Conservation (phyloP, 1,140 invertebrate species). For the Lordiphosa mommai region DNA sequence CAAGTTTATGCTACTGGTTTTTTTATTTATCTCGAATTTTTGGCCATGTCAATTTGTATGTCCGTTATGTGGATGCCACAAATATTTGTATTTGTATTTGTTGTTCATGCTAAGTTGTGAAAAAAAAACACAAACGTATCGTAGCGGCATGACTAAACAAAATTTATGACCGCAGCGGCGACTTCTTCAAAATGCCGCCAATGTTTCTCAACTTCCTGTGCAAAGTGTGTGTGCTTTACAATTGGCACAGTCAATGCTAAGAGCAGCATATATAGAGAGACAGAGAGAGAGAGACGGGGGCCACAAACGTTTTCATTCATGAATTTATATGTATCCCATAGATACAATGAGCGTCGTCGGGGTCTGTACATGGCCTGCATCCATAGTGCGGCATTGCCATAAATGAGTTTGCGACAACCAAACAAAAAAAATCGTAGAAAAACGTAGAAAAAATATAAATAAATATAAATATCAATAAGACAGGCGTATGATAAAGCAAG, state of each 20-base stretch:
- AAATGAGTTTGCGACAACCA: slow-evolving; percentile 44
- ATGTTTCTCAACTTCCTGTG: slow-evolving; percentile 70
- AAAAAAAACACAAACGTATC: slow-evolving; percentile 36
- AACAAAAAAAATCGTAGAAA: slow-evolving; percentile 8
- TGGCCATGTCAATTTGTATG: slow-evolving; percentile 39
- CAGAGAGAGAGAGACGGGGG: background rate
- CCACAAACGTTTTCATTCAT: slow-evolving; percentile 63
- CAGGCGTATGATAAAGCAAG: background rate
- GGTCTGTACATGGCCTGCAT: slow-evolving; percentile 63
- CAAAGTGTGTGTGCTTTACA: slow-evolving; percentile 60
- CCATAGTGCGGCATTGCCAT: slow-evolving; percentile 70
- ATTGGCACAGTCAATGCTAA: slow-evolving; percentile 47
- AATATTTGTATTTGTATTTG: slow-evolving; percentile 55
- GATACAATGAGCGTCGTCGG: slow-evolving; percentile 50
- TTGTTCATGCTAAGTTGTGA: slow-evolving; percentile 70
- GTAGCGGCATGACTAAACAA: slow-evolving; percentile 59
- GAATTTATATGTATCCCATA: slow-evolving; percentile 62
- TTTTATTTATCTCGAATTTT: slow-evolving; percentile 26
- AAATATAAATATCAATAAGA: slow-evolving; percentile 31
- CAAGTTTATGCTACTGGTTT: slow-evolving; percentile 33
- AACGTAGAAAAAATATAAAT: slow-evolving; percentile 17
- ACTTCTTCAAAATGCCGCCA: slow-evolving; percentile 74
- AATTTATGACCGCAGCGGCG: slow-evolving; percentile 35
- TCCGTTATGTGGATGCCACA: slow-evolving; percentile 37
- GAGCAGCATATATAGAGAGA: background rate